Evolutionary conservation across 37 sponge, comb jelly and placozoan genomes (phyloP).

Genomic region (Axinella damicornis): DNA sequence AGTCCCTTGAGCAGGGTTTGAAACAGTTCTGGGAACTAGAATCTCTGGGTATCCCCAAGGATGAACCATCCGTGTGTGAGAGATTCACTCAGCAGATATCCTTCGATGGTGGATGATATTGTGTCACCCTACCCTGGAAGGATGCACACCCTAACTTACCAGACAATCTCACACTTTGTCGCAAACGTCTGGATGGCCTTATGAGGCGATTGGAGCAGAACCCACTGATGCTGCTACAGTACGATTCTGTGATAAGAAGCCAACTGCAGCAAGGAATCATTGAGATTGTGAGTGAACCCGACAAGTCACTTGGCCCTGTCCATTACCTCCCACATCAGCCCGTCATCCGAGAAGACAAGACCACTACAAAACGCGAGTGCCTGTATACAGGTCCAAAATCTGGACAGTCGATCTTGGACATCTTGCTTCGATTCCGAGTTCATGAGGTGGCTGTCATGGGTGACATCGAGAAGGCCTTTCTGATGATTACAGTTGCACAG

Average conservation of each 20-base stretch:
- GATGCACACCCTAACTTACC: conserved; percentile 8
- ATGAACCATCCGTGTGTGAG: background rate
- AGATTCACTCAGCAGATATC: background rate
- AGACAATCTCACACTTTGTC: background rate
- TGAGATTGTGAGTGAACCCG: conserved; percentile 1
- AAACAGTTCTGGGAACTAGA: conserved; percentile 31
- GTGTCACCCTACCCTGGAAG: conserved; percentile 23
- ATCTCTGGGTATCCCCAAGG: conserved; percentile 18
- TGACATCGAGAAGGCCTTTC: too few species aligned
- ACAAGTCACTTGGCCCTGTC: background rate
- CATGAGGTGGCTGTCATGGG: conserved; percentile 16
- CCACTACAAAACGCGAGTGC: background rate
- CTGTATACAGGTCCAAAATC: conserved; percentile 3
- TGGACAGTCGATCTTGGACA: conserved; percentile 10
- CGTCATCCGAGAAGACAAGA: conserved; percentile 12
- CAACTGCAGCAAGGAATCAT: conserved; percentile 13
- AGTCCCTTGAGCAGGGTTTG: background rate
- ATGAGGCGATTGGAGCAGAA: conserved; percentile 9
- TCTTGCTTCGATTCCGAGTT: conserved; percentile 9
- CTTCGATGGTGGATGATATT: background rate
- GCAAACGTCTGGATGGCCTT: conserved; percentile 6
- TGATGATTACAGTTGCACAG: background rate
- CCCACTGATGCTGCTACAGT: conserved; percentile 5
- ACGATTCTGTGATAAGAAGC: conserved; percentile 11
- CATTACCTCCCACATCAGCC: conserved; percentile 38